phyloP scores from a whole-genome alignment of 2,888 invertebrate genomes.

The Leptarthrus brevirostris region DNA sequence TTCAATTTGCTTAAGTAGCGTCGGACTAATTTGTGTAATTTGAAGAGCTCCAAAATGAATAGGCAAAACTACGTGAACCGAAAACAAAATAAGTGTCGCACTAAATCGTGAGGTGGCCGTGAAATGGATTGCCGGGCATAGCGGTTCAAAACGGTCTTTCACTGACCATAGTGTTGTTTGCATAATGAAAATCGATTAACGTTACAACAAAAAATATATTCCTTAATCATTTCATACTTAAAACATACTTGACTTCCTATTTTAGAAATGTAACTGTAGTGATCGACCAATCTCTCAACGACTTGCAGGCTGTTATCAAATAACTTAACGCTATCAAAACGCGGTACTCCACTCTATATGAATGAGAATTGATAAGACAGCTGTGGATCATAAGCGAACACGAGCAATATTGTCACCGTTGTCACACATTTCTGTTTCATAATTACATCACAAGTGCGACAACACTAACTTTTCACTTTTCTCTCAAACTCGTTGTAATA shows the following conservation, averaged over 20 bases:
- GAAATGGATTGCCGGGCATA: too few relatives aligned
- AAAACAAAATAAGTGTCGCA: slow-evolving; percentile 3
- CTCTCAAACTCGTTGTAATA: not conserved
- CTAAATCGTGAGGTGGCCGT: not conserved
- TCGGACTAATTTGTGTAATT: slow-evolving; percentile 1
- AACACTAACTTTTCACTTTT: not conserved
- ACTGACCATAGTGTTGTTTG: not conserved
- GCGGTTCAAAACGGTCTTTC: not conserved
- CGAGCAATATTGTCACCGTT: not conserved
- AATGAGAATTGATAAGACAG: slow-evolving; percentile 20
- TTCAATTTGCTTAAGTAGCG: slow-evolving; percentile 19
- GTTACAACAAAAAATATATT: slow-evolving; percentile 12
- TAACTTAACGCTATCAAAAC: not conserved
- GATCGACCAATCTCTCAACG: not conserved
- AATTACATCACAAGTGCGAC: not conserved
- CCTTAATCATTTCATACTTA: not conserved
- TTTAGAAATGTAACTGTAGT: not conserved
- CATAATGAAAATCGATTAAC: slow-evolving; percentile 40
- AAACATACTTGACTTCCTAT: not conserved
- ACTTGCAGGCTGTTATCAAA: slow-evolving; percentile 2
- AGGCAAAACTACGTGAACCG: not conserved
- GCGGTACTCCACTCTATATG: not conserved
- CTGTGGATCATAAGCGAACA: slow-evolving; percentile 16
- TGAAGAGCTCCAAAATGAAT: not conserved
- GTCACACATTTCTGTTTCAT: slow-evolving; percentile 8